Conservation (phyloP, 2,113 vertebrate genomes). For the Pluvialis apricaria region DNA sequence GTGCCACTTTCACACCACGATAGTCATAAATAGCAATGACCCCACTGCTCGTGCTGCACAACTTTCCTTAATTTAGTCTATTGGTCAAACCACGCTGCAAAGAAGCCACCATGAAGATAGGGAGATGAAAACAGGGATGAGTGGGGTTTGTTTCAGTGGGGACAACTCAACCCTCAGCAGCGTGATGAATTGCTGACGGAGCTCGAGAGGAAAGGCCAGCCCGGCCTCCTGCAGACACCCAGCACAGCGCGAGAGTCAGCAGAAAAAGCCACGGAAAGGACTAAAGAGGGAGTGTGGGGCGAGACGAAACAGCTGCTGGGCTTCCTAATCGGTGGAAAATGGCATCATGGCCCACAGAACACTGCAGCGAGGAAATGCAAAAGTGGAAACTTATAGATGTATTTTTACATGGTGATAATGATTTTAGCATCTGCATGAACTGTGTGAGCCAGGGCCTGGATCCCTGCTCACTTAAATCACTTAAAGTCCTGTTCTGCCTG, state of each 20-base stretch:
- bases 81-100: not conserved
- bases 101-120: not conserved
- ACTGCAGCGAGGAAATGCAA: not conserved
- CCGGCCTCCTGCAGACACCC: not conserved
- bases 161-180: not conserved
- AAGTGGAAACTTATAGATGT: constrained; percentile 12
- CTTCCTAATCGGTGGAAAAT: not conserved
- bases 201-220: not conserved
- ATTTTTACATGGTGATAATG: constrained; percentile 51
- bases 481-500: constrained; percentile 5
- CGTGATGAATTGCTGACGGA: not conserved
- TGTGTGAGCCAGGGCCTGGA: constrained; percentile 13
- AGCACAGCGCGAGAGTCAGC: not conserved
- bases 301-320: constrained; percentile 9
- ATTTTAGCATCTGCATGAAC: constrained; percentile 52
- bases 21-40: rapidly evolving
- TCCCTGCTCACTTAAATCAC: not conserved
- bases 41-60: not conserved
- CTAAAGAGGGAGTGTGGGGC: not conserved
- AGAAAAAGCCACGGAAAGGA: not conserved
- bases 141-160: not conserved
- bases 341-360: not conserved
- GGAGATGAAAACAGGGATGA: not conserved
- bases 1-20: not conserved
- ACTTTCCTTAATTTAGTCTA: not conserved